Conservation (phyloP, 2,113 vertebrate species). For the Stegostoma tigrinum region DNA sequence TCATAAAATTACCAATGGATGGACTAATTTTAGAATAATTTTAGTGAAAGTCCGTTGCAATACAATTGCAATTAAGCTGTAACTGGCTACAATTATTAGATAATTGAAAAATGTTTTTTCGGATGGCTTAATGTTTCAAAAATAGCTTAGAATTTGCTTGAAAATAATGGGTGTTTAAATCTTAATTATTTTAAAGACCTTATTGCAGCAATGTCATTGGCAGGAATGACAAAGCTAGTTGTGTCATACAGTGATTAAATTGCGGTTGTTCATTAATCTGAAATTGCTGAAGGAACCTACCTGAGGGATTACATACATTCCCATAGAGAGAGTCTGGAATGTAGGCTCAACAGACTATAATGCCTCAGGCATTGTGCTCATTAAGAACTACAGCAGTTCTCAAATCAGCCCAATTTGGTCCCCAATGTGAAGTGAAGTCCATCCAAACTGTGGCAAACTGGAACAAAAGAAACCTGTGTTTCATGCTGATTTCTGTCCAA, state of each 20-base stretch:
- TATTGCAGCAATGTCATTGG: neutral
- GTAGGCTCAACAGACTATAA: too few species aligned
- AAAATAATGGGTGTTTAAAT: neutral
- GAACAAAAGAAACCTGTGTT: neutral
- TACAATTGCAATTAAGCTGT: neutral
- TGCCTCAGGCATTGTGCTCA: neutral
- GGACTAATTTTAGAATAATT: constrained; percentile 15
- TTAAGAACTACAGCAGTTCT: neutral
- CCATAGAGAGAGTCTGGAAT: neutral
- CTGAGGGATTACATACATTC: neutral
- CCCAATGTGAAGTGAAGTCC: neutral
- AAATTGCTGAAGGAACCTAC: neutral
- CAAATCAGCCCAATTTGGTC: neutral
- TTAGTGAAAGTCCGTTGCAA: neutral
- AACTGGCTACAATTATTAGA: neutral
- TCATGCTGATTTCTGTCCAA: neutral
- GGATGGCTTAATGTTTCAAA: neutral
- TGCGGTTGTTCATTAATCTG: neutral
- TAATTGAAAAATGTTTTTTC: neutral
- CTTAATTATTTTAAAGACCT: constrained; percentile 21
- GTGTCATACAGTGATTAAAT: neutral
- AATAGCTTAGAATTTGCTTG: neutral
- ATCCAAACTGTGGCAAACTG: neutral
- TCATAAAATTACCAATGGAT: neutral
- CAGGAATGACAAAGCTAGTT: neutral